phyloP scores from a whole-genome alignment of 2,797 vertebrate species.

The Scolopax bukidnonensis region DNA sequence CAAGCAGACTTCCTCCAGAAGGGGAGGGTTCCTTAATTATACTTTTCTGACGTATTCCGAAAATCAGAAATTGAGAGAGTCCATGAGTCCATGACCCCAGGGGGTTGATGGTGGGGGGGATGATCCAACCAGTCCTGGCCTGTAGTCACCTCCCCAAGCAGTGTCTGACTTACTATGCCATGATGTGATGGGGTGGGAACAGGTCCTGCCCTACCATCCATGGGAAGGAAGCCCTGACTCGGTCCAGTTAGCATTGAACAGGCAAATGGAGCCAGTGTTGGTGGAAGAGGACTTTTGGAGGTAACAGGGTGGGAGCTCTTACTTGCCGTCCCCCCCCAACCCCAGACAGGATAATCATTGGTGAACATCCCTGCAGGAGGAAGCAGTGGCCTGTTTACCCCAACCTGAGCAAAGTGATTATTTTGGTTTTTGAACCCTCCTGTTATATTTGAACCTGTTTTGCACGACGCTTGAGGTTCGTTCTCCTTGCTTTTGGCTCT shows the following conservation, averaged over 20 bases:
- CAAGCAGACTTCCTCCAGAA: slow-evolving; percentile 64
- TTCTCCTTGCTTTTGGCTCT: neutral
- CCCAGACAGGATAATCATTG: neutral
- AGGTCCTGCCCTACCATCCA: fast-evolving
- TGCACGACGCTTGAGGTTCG: fast-evolving
- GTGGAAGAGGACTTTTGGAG: neutral
- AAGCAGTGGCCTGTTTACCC: fast-evolving
- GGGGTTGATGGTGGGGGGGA: fast-evolving
- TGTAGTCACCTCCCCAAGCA: fast-evolving
- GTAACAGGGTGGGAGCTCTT: neutral
- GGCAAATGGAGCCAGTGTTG: fast-evolving
- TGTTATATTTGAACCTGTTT: neutral
- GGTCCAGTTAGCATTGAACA: fast-evolving
- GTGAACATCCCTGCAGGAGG: neutral
- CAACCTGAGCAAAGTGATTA: fast-evolving
- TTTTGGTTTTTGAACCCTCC: neutral
- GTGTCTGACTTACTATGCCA: neutral
- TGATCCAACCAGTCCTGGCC: neutral
- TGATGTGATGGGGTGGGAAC: fast-evolving
- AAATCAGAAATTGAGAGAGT: neutral
- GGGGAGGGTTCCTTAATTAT: slow-evolving; percentile 57
- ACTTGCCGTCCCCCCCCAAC: too few relatives aligned
- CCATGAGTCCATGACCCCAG: fast-evolving
- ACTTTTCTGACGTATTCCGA: slow-evolving; percentile 23
- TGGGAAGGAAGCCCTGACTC: neutral